Conservation (phyloP, 2,888 invertebrate species). For the Ditula angustiorana region DNA sequence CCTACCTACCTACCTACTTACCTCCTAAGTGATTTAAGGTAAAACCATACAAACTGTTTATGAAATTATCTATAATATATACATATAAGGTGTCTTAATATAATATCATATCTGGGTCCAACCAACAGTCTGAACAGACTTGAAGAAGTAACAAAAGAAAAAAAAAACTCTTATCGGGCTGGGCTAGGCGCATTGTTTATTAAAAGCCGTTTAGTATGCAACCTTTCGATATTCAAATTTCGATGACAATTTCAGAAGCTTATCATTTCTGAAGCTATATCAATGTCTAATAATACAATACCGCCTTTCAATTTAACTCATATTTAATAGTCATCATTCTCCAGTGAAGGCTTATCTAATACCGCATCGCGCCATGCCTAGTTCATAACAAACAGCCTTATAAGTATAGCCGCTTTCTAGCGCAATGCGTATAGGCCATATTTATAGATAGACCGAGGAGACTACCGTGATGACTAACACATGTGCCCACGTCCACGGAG, state of each 20-base stretch:
- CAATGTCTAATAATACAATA: not conserved
- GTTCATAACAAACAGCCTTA: conserved; percentile 34
- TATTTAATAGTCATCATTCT: conserved; percentile 12
- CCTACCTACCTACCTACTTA: too few species aligned
- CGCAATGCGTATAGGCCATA: conserved; percentile 13
- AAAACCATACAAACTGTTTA: too few species aligned
- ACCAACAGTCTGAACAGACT: too few species aligned
- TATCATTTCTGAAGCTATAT: not conserved
- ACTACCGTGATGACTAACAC: conserved; percentile 24
- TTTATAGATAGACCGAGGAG: not conserved
- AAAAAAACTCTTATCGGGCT: too few species aligned
- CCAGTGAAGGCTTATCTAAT: conserved; percentile 34
- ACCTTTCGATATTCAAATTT: too few species aligned
- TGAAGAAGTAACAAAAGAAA: too few species aligned
- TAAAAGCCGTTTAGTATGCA: too few species aligned
- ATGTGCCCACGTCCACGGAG: conserved; percentile 12
- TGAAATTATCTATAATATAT: too few species aligned
- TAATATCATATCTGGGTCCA: too few species aligned
- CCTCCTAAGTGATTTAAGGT: too few species aligned
- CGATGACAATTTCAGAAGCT: not conserved
- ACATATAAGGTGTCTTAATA: too few species aligned
- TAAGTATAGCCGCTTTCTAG: conserved; percentile 39
- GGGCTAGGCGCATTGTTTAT: too few species aligned
- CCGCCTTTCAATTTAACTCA: not conserved
- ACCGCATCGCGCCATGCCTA: conserved; percentile 18